Percentiles rank a stretch among this genome's conserved stretches.
phyloP scores from a whole-genome alignment of 1,140 invertebrate genomes.

The Zaprionus lachaisei region DNA sequence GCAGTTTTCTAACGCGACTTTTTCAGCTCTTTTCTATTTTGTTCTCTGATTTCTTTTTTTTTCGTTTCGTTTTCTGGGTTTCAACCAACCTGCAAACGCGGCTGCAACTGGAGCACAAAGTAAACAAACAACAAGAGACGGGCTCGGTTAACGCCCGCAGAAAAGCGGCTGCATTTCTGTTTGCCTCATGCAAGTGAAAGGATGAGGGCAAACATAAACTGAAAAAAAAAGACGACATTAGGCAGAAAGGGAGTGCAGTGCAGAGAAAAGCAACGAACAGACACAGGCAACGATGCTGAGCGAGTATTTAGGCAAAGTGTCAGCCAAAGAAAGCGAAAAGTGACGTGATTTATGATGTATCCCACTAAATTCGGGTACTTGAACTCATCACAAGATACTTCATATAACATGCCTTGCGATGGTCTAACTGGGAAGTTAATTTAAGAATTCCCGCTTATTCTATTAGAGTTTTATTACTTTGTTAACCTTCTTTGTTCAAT shows the following conservation, averaged over 20 bases:
- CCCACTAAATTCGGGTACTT: too few species aligned
- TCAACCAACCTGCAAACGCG: constrained; percentile 37
- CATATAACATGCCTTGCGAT: too few species aligned
- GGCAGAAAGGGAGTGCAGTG: background rate
- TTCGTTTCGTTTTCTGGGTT: constrained; percentile 25
- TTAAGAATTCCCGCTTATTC: too few species aligned
- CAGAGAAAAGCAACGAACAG: background rate
- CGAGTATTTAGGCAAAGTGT: constrained; percentile 4
- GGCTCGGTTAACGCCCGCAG: constrained; percentile 74
- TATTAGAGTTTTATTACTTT: too few species aligned
- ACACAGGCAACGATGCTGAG: background rate
- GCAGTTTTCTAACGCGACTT: constrained; percentile 29
- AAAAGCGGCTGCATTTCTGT: constrained; percentile 44
- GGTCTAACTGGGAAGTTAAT: too few species aligned
- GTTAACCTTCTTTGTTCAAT: too few species aligned
- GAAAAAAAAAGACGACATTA: background rate
- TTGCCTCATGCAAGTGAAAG: constrained; percentile 2
- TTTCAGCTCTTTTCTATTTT: background rate
- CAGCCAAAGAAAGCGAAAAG: background rate
- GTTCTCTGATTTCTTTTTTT: background rate
- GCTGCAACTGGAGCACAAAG: constrained; percentile 78
- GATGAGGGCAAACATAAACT: background rate
- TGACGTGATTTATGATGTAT: background rate
- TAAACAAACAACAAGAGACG: constrained; percentile 70
- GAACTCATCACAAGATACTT: too few species aligned